phyloP scores from a whole-genome alignment of 2,888 invertebrate genomes.

The Tenthredo scrophulariae region DNA sequence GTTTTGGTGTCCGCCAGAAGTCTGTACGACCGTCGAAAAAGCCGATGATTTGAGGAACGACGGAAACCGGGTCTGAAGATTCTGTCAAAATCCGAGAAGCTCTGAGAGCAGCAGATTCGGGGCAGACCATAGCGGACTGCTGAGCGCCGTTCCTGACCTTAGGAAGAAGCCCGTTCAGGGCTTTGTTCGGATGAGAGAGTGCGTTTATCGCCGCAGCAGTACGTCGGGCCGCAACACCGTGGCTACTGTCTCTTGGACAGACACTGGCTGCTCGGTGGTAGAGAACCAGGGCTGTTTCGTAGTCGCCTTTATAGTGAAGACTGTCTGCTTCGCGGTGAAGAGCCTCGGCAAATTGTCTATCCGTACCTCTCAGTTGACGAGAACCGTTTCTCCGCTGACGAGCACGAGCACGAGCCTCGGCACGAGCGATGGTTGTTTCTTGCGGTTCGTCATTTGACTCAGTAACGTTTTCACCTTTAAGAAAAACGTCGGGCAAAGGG shows the following conservation, averaged over 20 bases:
- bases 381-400: constrained; percentile 55
- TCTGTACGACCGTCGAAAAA: constrained; percentile 65
- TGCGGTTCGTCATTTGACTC: constrained; percentile 62
- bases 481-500: constrained; percentile 24
- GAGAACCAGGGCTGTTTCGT: constrained; percentile 71
- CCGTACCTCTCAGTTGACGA: constrained; percentile 55
- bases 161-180: constrained; percentile 58
- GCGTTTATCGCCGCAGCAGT: constrained; percentile 68
- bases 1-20: constrained; percentile 47
- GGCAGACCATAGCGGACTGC: constrained; percentile 62
- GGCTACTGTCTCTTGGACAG: constrained; percentile 67
- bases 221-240: constrained; percentile 66
- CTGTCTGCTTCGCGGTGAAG: constrained; percentile 71
- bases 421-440: constrained; percentile 59
- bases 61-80: constrained; percentile 61
- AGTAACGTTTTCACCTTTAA: constrained; percentile 40
- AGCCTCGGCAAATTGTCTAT: constrained; percentile 65
- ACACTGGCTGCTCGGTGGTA: constrained; percentile 71
- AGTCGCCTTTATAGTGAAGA: constrained; percentile 69
- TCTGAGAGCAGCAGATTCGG: constrained; percentile 64
- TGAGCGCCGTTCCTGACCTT: constrained; percentile 57
- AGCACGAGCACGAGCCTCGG: constrained; percentile 63
- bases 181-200: constrained; percentile 64
- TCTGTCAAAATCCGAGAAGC: constrained; percentile 62
- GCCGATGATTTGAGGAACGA: constrained; percentile 63